Conservation (phyloP, 2,888 invertebrate genomes). For the Callimorpha dominula region DNA sequence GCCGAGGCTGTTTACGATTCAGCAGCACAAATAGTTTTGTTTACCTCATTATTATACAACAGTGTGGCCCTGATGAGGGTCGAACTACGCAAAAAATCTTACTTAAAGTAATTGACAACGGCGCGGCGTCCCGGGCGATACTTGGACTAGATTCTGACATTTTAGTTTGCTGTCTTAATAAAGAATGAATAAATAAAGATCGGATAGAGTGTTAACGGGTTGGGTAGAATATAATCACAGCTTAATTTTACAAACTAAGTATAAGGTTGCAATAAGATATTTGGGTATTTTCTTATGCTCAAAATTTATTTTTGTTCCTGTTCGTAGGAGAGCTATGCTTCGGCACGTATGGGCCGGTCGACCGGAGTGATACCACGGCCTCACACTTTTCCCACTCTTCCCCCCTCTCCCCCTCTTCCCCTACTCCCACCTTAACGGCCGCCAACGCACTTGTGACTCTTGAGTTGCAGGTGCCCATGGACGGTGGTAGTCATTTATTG, state of each 20-base stretch:
- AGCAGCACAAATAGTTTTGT: conserved; percentile 16
- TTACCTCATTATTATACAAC: conserved; percentile 19
- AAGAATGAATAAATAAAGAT: not conserved
- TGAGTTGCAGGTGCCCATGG: too few relatives aligned
- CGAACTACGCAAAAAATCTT: conserved; percentile 5
- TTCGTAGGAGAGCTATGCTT: too few relatives aligned
- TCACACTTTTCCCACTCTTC: too few relatives aligned
- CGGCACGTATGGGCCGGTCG: too few relatives aligned
- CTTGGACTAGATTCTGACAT: not conserved
- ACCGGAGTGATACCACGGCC: too few relatives aligned
- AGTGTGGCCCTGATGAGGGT: not conserved
- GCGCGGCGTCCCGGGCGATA: not conserved
- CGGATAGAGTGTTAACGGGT: not conserved
- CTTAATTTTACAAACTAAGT: not conserved
- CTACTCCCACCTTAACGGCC: too few relatives aligned
- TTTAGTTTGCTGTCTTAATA: not conserved
- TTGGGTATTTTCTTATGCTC: not conserved
- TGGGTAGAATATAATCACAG: not conserved
- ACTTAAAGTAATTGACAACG: conserved; percentile 14
- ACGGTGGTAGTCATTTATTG: too few relatives aligned
- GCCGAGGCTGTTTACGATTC: conserved; percentile 12
- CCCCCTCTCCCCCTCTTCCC: too few relatives aligned
- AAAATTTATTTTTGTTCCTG: too few relatives aligned
- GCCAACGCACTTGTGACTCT: too few relatives aligned
- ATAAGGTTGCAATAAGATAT: not conserved